Evolutionary conservation across 2,888 invertebrate species (phyloP).

Genomic region (Cremastinae sp.): DNA sequence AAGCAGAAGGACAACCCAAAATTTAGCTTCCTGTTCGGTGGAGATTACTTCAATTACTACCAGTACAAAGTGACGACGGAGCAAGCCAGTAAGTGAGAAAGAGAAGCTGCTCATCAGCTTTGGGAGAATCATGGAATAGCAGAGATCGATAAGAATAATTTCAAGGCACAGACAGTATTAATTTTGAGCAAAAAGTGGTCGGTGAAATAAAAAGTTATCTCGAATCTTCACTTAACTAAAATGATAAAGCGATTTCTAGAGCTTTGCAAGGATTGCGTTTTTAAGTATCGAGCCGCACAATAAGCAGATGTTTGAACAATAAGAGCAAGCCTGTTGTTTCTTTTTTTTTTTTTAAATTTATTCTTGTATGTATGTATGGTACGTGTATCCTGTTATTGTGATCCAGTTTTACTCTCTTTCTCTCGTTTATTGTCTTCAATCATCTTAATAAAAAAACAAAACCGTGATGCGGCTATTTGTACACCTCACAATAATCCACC

Average conservation of each 20-base stretch:
- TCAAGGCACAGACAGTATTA: slow-evolving; percentile 42
- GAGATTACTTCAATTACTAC: slow-evolving; percentile 97
- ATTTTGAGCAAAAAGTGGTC: neutral
- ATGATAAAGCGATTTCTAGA: too few relatives aligned
- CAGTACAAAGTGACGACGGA: slow-evolving; percentile 97
- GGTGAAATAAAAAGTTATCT: neutral
- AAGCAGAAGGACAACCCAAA: slow-evolving; percentile 99
- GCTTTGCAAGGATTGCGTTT: too few relatives aligned
- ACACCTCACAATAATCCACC: slow-evolving; percentile 76
- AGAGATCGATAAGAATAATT: slow-evolving; percentile 53
- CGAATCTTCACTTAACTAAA: too few relatives aligned
- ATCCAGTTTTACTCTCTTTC: neutral
- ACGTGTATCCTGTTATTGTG: neutral
- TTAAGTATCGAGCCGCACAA: too few relatives aligned
- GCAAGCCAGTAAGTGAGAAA: slow-evolving; percentile 91
- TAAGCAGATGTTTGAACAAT: too few relatives aligned
- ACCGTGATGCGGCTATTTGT: slow-evolving; percentile 52
- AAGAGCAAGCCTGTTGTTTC: too few relatives aligned
- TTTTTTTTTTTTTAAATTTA: neutral
- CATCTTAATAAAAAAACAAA: slow-evolving; percentile 45
- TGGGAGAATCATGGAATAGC: slow-evolving; percentile 59
- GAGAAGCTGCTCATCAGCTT: slow-evolving; percentile 67
- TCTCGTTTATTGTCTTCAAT: slow-evolving; percentile 2
- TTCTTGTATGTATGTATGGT: neutral
- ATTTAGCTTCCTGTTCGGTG: slow-evolving; percentile 98